phyloP scores from a whole-genome alignment of 1,140 invertebrate species.

The Tetragnatha versicolor region DNA sequence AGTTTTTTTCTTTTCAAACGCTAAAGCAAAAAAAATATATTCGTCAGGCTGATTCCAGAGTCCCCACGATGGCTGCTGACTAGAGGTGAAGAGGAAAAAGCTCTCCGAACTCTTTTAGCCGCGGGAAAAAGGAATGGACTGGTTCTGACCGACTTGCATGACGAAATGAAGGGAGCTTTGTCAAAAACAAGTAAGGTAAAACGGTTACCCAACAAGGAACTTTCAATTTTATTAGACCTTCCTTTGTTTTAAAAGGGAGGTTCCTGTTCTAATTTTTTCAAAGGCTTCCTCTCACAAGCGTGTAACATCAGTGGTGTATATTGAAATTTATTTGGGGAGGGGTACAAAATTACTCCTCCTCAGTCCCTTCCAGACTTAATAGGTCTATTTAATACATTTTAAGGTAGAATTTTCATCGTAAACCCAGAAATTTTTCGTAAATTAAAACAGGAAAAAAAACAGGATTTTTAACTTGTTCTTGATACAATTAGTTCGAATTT shows the following conservation, averaged over 20 bases:
- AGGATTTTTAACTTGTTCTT: too few relatives aligned
- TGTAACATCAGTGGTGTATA: not conserved
- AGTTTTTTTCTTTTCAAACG: not conserved
- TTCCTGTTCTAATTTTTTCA: not conserved
- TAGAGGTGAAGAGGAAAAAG: slow-evolving; percentile 75
- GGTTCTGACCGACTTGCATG: too few relatives aligned
- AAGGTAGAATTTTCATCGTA: too few relatives aligned
- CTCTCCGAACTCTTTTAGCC: slow-evolving; percentile 72
- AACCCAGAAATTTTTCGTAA: too few relatives aligned
- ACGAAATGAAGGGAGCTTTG: not conserved
- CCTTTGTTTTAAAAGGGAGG: not conserved
- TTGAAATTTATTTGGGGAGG: not conserved
- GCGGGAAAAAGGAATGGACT: slow-evolving; percentile 76
- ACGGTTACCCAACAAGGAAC: not conserved
- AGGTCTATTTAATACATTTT: too few relatives aligned
- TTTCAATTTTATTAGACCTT: not conserved
- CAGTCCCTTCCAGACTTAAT: not conserved
- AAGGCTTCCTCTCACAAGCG: not conserved
- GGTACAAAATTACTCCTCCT: not conserved
- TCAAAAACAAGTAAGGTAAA: not conserved
- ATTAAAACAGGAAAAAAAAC: too few relatives aligned
- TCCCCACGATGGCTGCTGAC: slow-evolving; percentile 83
- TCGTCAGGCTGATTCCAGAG: slow-evolving; percentile 76
- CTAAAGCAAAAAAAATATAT: not conserved
- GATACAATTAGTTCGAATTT: too few relatives aligned